Base-by-base conservation (phyloP, 1,140 invertebrate genomes). In the Saccostrea cuccullata region DNA sequence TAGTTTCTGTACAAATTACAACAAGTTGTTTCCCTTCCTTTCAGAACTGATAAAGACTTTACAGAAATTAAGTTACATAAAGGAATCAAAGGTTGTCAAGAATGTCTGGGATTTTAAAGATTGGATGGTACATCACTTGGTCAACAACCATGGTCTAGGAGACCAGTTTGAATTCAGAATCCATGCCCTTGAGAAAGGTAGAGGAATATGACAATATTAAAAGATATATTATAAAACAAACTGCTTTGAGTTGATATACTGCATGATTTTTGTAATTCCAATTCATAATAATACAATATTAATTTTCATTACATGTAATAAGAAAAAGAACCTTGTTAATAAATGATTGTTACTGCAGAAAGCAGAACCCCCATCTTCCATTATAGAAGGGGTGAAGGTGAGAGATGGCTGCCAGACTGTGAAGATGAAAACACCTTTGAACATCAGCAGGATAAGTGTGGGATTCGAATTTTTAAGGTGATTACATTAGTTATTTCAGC, bases 151-250 rank as follows among this genome's bases (percentile, higher is more conserved):
- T 36, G 30, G 30, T 70, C 67, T 70, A 5, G n/a, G 20, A 12
- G 67, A 70, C 23, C 67, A 70, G 23, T 70, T 70, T 70, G 67
- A 23, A 70, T 70, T 70, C 23, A n/a, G 67, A 23, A 23, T 70
- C 20, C 67, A 70, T 26, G 12, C n/a, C 6, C n/a, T 20, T 70
- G 67, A 70, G 5, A 70, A 70, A 70, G 23, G 67, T 70, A 58
- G 15, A 58, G 30, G 30, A 36, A 36, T 36, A 36, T 36, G 30
- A 36, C 30, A 36, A 36, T 36, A 36, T 36, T 36, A 36, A 36
- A 36, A 36, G 30, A 36, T 36, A 36, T 36, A 36, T 36, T 36
- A 36, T 36, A 36, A 36, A 36, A 36, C 30, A 36, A 36, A 36
- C 30, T 36, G 30, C 30, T 36, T 36, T 36, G 30, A 36, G 30